Evolutionary conservation across 92 coral and sea anemone species (phyloP).

Genomic region (Zoanthus gigantus): DNA sequence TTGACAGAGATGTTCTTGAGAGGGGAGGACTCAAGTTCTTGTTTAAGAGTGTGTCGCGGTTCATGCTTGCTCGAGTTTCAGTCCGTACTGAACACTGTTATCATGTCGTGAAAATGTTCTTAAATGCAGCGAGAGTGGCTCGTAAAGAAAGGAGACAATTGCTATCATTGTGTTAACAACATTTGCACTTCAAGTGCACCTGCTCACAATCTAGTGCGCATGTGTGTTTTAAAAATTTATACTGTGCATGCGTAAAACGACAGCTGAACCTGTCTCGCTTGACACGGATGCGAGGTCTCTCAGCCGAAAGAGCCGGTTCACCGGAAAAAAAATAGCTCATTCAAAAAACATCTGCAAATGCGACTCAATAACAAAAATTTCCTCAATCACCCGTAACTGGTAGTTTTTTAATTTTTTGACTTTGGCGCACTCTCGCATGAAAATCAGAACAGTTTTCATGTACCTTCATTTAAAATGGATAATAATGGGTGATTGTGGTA

Average conservation of each 20-base stretch:
- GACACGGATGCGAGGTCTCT: slow-evolving; percentile 82
- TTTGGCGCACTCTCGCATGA: slow-evolving; percentile 55
- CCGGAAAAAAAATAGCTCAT: slow-evolving; percentile 85
- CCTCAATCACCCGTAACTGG: slow-evolving; percentile 82
- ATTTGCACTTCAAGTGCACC: slow-evolving; percentile 99
- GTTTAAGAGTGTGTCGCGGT: slow-evolving; percentile 96
- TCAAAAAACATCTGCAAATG: slow-evolving; percentile 81
- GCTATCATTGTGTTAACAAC: slow-evolving; percentile 99
- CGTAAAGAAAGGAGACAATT: slow-evolving; percentile 99
- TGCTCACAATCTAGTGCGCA: slow-evolving; percentile 93
- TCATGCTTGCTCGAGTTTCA: slow-evolving; percentile 92
- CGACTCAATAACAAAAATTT: slow-evolving; percentile 65
- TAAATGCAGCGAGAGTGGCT: slow-evolving; percentile 99
- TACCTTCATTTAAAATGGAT: slow-evolving; percentile 11
- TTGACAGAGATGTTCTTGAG: slow-evolving; percentile 83
- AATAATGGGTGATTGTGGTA: background rate
- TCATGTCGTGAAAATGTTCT: slow-evolving; percentile 99
- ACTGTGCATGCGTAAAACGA: slow-evolving; percentile 90
- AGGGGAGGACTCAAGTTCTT: slow-evolving; percentile 97
- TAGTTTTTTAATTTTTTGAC: slow-evolving; percentile 62
- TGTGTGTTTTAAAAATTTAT: slow-evolving; percentile 88
- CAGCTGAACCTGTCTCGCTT: slow-evolving; percentile 95
- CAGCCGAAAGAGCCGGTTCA: slow-evolving; percentile 73
- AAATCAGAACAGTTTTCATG: slow-evolving; percentile 13
- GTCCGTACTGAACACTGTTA: slow-evolving; percentile 89